phyloP scores from a whole-genome alignment of 2,888 invertebrate species.

The Melanostoma mellinum region DNA sequence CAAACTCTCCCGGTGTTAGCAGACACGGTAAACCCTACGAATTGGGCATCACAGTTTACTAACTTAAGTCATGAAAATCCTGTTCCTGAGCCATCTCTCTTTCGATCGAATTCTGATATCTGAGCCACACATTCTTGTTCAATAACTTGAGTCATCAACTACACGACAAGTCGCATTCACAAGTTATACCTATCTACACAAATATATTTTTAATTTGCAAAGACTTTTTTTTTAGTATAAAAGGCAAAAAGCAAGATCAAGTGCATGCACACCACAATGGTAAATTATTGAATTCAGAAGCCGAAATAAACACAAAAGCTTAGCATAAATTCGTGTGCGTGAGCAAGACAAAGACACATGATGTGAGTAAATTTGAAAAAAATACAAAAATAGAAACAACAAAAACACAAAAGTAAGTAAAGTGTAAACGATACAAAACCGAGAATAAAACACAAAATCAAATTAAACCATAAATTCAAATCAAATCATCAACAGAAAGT shows the following conservation, averaged over 20 bases:
- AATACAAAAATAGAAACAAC: conserved; percentile 70
- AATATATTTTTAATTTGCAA: too few species aligned
- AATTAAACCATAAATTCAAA: conserved; percentile 75
- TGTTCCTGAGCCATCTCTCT: too few species aligned
- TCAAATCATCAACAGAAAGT: conserved; percentile 54
- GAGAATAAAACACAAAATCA: conserved; percentile 55
- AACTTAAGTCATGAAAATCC: too few species aligned
- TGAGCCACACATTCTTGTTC: too few species aligned
- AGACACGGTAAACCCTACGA: too few species aligned
- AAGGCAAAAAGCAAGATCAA: conserved; percentile 59
- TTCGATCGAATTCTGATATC: too few species aligned
- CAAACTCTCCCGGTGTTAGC: too few species aligned
- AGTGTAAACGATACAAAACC: conserved; percentile 39
- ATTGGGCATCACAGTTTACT: too few species aligned
- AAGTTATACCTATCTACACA: too few species aligned
- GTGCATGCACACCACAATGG: conserved; percentile 72
- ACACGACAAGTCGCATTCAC: too few species aligned
- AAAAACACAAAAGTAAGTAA: conserved; percentile 65
- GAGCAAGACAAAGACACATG: conserved; percentile 82
- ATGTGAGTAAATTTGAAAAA: conserved; percentile 79
- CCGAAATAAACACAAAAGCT: conserved; percentile 71
- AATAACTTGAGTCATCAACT: too few species aligned
- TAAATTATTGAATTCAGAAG: conserved; percentile 61
- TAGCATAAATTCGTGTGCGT: conserved; percentile 74
- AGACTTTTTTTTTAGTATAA: conserved; percentile 3